Conservation (phyloP, 2,888 invertebrate genomes). For the Tachina grossa region DNA sequence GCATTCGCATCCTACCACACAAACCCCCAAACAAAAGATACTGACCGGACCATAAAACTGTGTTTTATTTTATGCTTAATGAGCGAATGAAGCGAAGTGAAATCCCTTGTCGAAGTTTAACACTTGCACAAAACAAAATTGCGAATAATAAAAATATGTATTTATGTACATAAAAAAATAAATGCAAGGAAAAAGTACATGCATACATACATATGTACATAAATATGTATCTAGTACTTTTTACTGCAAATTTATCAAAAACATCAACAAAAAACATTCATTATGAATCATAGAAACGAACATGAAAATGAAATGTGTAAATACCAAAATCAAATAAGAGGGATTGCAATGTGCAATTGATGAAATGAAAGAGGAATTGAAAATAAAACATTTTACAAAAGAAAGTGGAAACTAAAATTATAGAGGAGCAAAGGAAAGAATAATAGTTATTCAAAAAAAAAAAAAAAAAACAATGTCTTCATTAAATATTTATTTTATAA, state of each 20-base stretch:
- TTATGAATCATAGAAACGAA: slow-evolving; percentile 64
- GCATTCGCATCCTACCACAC: slow-evolving; percentile 45
- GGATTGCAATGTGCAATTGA: slow-evolving; percentile 32
- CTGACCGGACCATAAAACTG: slow-evolving; percentile 59
- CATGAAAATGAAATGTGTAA: slow-evolving; percentile 63
- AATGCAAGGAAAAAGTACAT: slow-evolving; percentile 4
- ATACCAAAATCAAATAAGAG: slow-evolving; percentile 18
- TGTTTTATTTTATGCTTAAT: slow-evolving; percentile 27
- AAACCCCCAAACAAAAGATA: slow-evolving; percentile 46
- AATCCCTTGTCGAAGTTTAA: slow-evolving; percentile 47
- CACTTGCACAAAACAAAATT: slow-evolving; percentile 60
- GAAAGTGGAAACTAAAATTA: slow-evolving; percentile 13
- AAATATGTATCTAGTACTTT: slow-evolving; percentile 7
- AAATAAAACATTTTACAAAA: slow-evolving; percentile 53
- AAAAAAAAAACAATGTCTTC: not conserved
- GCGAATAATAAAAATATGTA: slow-evolving; percentile 35
- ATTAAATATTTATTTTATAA: slow-evolving; percentile 12
- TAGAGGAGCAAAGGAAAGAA: slow-evolving; percentile 5
- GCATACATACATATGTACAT: too few relatives aligned
- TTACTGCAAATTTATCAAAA: slow-evolving; percentile 35
- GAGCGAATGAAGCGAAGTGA: slow-evolving; percentile 27
- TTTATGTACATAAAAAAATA: not conserved
- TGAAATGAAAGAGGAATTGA: slow-evolving; percentile 38
- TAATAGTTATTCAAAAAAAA: not conserved
- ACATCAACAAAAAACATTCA: slow-evolving; percentile 14